Conservation (phyloP, 2,888 invertebrate species). For the Sesia bembeciformis region DNA sequence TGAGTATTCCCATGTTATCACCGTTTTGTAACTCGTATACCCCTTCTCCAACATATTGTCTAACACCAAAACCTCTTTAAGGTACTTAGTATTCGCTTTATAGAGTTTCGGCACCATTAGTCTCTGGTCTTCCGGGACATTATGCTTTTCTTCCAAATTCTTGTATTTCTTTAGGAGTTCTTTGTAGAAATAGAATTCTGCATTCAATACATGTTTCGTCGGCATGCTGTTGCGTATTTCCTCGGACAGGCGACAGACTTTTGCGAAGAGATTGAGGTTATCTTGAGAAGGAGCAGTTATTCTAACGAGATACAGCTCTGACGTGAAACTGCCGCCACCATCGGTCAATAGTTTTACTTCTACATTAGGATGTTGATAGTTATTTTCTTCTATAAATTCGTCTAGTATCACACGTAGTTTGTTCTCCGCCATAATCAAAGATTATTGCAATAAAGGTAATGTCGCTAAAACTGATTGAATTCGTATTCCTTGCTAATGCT, state of each 20-base stretch:
- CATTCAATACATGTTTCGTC: slow-evolving; percentile 17
- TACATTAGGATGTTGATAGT: slow-evolving; percentile 13
- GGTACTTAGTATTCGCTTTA: not conserved
- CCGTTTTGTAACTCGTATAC: not conserved
- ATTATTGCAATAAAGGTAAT: not conserved
- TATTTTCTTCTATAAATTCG: slow-evolving; percentile 17
- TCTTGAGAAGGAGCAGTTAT: slow-evolving; percentile 10
- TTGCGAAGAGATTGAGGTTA: slow-evolving; percentile 30
- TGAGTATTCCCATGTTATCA: slow-evolving; percentile 7
- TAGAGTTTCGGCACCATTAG: slow-evolving; percentile 5
- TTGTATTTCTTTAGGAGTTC: slow-evolving; percentile 1
- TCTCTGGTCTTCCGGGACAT: slow-evolving; percentile 2
- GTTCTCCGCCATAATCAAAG: not conserved
- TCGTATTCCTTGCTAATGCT: not conserved
- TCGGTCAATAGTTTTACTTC: slow-evolving; percentile 21
- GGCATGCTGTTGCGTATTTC: slow-evolving; percentile 18
- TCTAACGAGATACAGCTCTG: slow-evolving; percentile 20
- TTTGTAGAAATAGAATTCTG: slow-evolving; percentile 17
- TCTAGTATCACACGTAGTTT: slow-evolving; percentile 14
- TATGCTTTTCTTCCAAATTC: slow-evolving; percentile 3
- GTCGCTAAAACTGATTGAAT: not conserved
- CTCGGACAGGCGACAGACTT: slow-evolving; percentile 24
- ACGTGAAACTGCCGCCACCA: slow-evolving; percentile 36
- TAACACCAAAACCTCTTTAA: slow-evolving; percentile 5
- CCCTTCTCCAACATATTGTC: slow-evolving; percentile 5